Conservation (phyloP, 2,888 invertebrate species). For the Pseudococcus jackbeardsleyi region DNA sequence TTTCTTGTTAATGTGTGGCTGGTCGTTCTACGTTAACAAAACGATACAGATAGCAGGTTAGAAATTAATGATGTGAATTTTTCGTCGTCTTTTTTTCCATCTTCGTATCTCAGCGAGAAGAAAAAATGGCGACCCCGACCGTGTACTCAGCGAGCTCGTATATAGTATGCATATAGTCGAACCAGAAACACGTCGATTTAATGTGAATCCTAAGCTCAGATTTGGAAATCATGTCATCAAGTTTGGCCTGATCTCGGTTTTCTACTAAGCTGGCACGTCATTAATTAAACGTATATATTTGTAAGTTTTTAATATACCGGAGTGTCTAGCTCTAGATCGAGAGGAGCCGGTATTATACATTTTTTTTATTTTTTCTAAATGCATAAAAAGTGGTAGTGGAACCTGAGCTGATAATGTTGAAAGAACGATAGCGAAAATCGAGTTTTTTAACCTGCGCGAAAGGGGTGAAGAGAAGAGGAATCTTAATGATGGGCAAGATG, state of each 20-base stretch:
- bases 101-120: neutral
- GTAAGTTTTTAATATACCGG: neutral
- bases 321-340: neutral
- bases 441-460: neutral
- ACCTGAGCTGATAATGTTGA: neutral
- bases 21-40: neutral
- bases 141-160: neutral
- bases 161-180: neutral
- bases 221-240: slow-evolving; percentile 41
- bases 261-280: neutral
- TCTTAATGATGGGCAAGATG: slow-evolving; percentile 1
- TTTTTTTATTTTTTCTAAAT: neutral
- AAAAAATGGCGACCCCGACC: neutral
- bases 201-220: neutral
- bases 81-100: neutral
- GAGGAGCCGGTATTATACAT: neutral
- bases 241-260: neutral
- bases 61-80: slow-evolving; percentile 30
- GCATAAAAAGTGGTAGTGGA: neutral
- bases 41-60: neutral
- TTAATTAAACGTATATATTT: neutral
- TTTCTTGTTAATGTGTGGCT: neutral
- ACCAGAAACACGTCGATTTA: neutral
- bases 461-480: neutral
- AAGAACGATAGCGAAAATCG: neutral